Percentiles rank a stretch among this genome's conserved stretches.
Evolutionary conservation across 2,113 vertebrate genomes (phyloP).

Genomic region (Erpornis zantholeuca): DNA sequence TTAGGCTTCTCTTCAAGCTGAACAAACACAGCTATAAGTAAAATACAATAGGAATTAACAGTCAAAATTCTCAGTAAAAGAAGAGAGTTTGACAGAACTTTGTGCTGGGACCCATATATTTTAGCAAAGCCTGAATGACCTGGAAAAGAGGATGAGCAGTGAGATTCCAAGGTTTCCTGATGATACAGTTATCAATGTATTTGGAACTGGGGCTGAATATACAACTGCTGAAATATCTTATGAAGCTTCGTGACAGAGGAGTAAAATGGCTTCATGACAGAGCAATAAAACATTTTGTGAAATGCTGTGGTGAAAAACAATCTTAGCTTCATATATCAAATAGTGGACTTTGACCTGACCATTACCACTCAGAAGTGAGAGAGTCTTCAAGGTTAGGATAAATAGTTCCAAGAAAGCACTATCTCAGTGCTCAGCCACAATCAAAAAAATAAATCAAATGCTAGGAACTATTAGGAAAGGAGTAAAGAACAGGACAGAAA

Average conservation of each 20-base stretch:
- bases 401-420: conserved; percentile 1
- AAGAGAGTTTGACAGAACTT: not conserved
- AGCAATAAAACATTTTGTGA: not conserved
- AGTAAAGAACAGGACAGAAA: not conserved
- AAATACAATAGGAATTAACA: not conserved
- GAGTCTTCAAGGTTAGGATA: not conserved
- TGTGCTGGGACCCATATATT: not conserved
- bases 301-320: not conserved
- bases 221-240: not conserved
- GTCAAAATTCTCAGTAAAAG: not conserved
- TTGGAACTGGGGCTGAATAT: not conserved
- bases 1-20: not conserved
- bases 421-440: not conserved
- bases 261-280: not conserved
- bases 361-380: not conserved
- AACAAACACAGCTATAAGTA: not conserved
- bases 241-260: not conserved
- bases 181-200: not conserved
- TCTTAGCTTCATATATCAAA: conserved; percentile 4
- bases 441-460: not conserved
- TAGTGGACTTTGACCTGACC: not conserved
- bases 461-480: not conserved
- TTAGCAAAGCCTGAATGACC: not conserved
- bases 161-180: not conserved
- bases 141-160: not conserved